Evolutionary conservation across 1,140 invertebrate genomes (phyloP), one percentile per base, ranked within the genome.

Genomic region (Zaprionus taronus): DNA sequence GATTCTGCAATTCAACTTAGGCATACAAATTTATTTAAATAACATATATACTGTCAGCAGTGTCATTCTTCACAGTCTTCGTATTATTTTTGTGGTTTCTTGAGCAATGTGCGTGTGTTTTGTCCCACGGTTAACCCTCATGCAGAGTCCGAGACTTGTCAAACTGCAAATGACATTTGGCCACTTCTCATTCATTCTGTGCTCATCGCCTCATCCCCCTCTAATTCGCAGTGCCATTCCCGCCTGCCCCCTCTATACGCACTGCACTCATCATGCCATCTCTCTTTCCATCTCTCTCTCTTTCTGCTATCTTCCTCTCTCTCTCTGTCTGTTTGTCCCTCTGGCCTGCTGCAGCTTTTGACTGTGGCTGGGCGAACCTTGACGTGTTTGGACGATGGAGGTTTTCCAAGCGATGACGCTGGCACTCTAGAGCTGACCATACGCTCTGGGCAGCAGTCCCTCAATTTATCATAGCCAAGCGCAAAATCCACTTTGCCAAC

Each of bases 131-230:
- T 51, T 4, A 51, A 51, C 47, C 47, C 47, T 56, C 24, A 56
- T 56, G 22, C 15, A 14, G 24, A 56, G 15, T 56, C 24, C 15
- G 53, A 24, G 53, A 26, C 58, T 57, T 76, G 85, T 89, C 79
- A 84, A 76, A 79, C 84, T 87, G 84, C 85, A 89, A 87, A 87
- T 87, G 84, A 87, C 84, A 87, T 89, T 87, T 90, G 85, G 85
- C 81, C 84, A 84, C 81, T 87, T 84, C 77, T 78, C 84, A 86
- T 89, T 58, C 73, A 64, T 57, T 60, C 60, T 53, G 7, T 58
- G 56, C 62, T 67, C 51, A 55, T 44, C 47, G 17, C 34, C 34
- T 28, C 31, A 7, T 15, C 17, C 9, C 15, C 17, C 47, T 22
- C 49, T 53, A 49, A 55, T 51, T 51, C 47, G 47, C 47, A 51